Evolutionary conservation across 2,888 invertebrate species (phyloP).

Genomic region (Ennomos erosarius): DNA sequence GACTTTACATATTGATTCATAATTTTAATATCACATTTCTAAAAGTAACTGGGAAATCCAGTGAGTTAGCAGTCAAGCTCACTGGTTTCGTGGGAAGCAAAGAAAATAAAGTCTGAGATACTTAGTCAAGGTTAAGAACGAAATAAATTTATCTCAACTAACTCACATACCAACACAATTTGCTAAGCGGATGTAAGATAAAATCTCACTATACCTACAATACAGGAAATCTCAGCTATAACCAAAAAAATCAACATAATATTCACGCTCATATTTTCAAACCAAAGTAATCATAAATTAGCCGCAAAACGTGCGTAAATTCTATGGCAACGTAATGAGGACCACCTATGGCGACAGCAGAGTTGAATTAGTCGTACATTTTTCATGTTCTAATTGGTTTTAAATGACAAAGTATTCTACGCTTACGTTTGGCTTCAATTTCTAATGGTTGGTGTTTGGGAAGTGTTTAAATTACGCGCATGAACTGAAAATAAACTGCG

Average conservation of each 20-base stretch:
- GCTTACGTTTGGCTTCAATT: constrained; percentile 62
- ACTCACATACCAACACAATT: constrained; percentile 19
- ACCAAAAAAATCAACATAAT: constrained; percentile 29
- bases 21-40: no score
- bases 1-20: no score
- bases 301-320: constrained; percentile 26
- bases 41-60: no score
- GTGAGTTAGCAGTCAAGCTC: no score
- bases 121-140: constrained; percentile 23
- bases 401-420: constrained; percentile 50
- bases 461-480: constrained; percentile 79
- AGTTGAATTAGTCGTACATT: constrained; percentile 38
- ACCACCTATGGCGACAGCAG: constrained; percentile 39
- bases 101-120: constrained; percentile 11
- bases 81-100: constrained; percentile 8
- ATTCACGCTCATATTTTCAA: constrained; percentile 26
- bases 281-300: constrained; percentile 29
- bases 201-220: constrained; percentile 22
- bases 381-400: constrained; percentile 60
- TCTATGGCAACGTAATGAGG: constrained; percentile 26
- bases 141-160: constrained; percentile 33
- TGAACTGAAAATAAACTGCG: constrained; percentile 77
- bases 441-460: constrained; percentile 49
- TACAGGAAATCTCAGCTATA: constrained; percentile 27
- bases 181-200: constrained; percentile 33